These are phyloP conservation scores for Lepidonotus clava DNA, from an alignment of 2,888 invertebrate species.

Conservation along the genomic window DNA sequence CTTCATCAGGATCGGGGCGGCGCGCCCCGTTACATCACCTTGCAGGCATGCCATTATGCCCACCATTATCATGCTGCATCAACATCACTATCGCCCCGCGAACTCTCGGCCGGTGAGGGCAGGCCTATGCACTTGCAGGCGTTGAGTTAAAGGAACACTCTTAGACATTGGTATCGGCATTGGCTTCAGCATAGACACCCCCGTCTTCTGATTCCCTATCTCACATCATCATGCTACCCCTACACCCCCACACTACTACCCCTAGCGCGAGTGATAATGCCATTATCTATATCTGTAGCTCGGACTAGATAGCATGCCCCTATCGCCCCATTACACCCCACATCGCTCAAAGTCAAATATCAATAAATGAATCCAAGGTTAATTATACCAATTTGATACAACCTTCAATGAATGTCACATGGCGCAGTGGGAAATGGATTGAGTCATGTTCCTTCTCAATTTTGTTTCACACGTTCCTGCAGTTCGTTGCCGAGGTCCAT, in stretches of 20 bases:
- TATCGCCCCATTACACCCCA: constrained; percentile 41
- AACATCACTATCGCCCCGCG: neutral
- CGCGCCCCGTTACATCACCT: constrained; percentile 15
- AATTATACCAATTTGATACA: constrained; percentile 32
- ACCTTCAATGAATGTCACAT: neutral
- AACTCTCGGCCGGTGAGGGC: neutral
- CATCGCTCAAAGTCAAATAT: constrained; percentile 50
- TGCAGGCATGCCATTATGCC: constrained; percentile 45
- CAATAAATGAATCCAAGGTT: constrained; percentile 41
- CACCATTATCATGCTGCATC: constrained; percentile 31
- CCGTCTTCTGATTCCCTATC: neutral
- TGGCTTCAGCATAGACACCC: constrained; percentile 9
- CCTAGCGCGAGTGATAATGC: constrained; percentile 15
- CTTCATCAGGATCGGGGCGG: constrained; percentile 20
- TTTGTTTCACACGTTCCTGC: too few relatives aligned
- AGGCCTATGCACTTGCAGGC: neutral
- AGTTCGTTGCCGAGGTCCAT: too few relatives aligned
- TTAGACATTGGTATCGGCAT: neutral
- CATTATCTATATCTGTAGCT: constrained; percentile 35
- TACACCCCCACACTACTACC: neutral
- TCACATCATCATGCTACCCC: neutral
- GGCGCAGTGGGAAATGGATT: neutral
- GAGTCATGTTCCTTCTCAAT: constrained; percentile 44
- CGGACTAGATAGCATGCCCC: constrained; percentile 7
- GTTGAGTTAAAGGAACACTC: neutral